A percentile compares a stretch with the other conserved stretches of the same genome.
These are phyloP conservation scores for Aurelia aurita complex sp. Pacific DNA, from an alignment of 30 jellyfish, hydroid and myxozoan species.

Conservation along the genomic window DNA sequence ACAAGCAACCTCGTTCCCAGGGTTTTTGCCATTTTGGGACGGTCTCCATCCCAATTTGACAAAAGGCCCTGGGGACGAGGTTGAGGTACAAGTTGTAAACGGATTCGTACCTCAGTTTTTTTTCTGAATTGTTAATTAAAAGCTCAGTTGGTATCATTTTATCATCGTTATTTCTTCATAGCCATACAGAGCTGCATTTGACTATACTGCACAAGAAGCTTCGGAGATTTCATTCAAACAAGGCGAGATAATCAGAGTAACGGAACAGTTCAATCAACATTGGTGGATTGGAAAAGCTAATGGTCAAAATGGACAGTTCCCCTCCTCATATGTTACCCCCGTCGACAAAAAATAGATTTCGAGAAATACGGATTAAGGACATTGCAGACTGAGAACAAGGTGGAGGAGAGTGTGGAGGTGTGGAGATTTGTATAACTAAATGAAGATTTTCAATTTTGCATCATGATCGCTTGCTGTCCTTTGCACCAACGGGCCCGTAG, in stretches of 20 bases:
- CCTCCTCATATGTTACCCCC: constrained; percentile 77
- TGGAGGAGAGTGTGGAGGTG: not conserved
- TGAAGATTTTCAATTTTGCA: constrained; percentile 1
- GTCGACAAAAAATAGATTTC: constrained; percentile 15
- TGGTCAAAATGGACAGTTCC: constrained; percentile 89
- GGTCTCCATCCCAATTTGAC: no score
- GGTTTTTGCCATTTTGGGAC: no score
- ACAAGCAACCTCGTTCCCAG: no score
- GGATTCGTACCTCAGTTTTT: not conserved
- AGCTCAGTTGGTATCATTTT: not conserved
- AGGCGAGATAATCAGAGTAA: constrained; percentile 85
- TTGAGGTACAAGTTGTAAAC: not conserved
- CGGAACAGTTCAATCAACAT: constrained; percentile 77
- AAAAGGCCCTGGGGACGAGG: no score
- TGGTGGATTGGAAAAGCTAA: constrained; percentile 93
- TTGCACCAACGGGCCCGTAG: no score
- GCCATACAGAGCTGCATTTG: constrained; percentile 92
- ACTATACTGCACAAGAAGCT: constrained; percentile 92
- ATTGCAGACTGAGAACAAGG: not conserved
- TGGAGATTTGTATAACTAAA: not conserved
- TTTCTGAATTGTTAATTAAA: not conserved
- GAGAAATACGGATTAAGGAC: not conserved
- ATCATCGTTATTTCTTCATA: constrained; percentile 9
- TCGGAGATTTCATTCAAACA: constrained; percentile 82
- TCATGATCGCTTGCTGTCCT: not conserved